Conservation (phyloP, 2,113 vertebrate genomes). For the Phoxinus phoxinus region DNA sequence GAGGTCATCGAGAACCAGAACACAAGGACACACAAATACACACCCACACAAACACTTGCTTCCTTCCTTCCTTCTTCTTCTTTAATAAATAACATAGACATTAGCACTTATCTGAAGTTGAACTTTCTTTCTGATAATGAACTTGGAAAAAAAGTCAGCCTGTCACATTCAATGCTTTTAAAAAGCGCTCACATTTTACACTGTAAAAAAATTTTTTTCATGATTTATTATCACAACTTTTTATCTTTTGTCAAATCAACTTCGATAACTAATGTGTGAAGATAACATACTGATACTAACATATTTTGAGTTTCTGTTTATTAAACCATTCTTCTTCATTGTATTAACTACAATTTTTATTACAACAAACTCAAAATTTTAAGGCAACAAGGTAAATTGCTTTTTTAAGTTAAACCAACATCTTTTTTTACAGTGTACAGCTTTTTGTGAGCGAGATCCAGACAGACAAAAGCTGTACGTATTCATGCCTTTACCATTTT, state of each 20-base stretch:
- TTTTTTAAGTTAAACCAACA: too few relatives aligned
- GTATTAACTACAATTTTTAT: too few relatives aligned
- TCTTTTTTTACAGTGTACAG: too few relatives aligned
- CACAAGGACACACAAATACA: conserved; percentile 30
- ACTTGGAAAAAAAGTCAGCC: neutral
- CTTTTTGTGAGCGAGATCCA: neutral
- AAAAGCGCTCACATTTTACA: conserved; percentile 38
- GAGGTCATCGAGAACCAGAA: conserved; percentile 36
- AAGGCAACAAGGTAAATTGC: too few relatives aligned
- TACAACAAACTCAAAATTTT: too few relatives aligned
- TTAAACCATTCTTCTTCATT: too few relatives aligned
- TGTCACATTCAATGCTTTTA: conserved; percentile 11
- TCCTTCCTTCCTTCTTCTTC: conserved; percentile 40
- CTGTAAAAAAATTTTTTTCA: too few relatives aligned
- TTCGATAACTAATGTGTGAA: too few relatives aligned
- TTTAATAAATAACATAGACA: conserved; percentile 26
- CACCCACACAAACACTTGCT: conserved; percentile 47
- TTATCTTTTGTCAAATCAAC: too few relatives aligned
- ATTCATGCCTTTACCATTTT: conserved; percentile 40
- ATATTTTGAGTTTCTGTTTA: too few relatives aligned
- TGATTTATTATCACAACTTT: too few relatives aligned
- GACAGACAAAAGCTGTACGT: conserved; percentile 28
- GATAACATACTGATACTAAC: too few relatives aligned
- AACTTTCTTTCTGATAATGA: conserved; percentile 36
- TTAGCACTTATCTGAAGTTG: conserved; percentile 37